These are phyloP conservation scores for Ornithoptera priamus DNA, from an alignment of 2,888 invertebrate genomes.

Conservation along the genomic window DNA sequence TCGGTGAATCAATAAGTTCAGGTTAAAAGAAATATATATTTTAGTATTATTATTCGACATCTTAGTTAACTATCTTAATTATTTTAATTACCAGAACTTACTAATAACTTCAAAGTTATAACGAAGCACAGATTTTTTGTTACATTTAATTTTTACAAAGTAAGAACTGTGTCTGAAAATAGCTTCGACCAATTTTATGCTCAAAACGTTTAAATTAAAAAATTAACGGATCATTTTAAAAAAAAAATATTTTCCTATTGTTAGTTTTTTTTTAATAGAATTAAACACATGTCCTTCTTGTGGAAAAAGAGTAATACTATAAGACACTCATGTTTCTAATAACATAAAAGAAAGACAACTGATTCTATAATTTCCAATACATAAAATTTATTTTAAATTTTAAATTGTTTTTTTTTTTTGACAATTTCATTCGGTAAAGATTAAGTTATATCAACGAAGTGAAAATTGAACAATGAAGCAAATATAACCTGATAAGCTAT, in stretches of 20 bases:
- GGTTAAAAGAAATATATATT: constrained; percentile 5
- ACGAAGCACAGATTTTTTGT: constrained; percentile 7
- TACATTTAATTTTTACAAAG: background rate
- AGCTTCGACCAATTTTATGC: background rate
- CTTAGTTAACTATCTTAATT: constrained; percentile 2
- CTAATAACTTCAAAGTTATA: constrained; percentile 1
- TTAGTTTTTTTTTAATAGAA: too few relatives aligned
- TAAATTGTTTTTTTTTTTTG: too few relatives aligned
- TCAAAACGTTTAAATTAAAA: background rate
- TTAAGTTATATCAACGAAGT: too few relatives aligned
- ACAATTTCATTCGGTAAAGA: too few relatives aligned
- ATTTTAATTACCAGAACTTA: constrained; percentile 7
- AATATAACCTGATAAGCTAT: too few relatives aligned
- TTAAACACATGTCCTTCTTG: background rate
- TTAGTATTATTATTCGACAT: background rate
- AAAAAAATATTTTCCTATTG: background rate
- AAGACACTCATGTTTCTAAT: too few relatives aligned
- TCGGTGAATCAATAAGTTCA: constrained; percentile 5
- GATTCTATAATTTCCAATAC: too few relatives aligned
- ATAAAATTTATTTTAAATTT: too few relatives aligned
- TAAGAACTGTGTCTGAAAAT: background rate
- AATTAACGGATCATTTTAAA: background rate
- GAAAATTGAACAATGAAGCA: too few relatives aligned
- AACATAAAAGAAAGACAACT: too few relatives aligned
- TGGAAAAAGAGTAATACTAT: background rate